Evolutionary conservation across 2,888 invertebrate genomes (phyloP), one percentile per base, ranked within the genome.

Genomic region (Timema podura): DNA sequence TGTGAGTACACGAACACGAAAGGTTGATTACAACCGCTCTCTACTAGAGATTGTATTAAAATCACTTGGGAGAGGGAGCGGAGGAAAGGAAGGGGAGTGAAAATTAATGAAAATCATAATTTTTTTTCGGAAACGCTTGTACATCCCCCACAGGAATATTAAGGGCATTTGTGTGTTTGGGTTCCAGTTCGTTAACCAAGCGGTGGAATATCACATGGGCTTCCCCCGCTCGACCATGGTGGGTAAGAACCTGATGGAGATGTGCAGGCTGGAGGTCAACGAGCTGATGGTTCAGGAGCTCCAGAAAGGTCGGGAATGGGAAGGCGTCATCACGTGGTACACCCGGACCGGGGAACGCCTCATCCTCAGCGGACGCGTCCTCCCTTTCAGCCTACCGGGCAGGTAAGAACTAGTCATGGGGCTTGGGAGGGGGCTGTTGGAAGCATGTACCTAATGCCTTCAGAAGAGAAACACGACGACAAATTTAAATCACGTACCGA

Each of bases 171-270:
- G 8, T 66, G 8, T 6, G n/a, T 6, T 6, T 13, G 13, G 48
- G 65, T 75, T 82, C 65, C 85, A 96, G 92, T 92, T 93, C 80
- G 90, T 93, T 75, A 96, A 96, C 82, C 89, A 91, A 77, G 89
- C 94, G 44, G 92, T 91, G 81, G 94, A 95, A 82, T 89, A 91
- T 73, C 83, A 92, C 75, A 85, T 95, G 74, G 95, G 95, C 57
- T 89, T 86, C 81, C 85, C 86, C 75, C 84, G 84, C 76, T 88
- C 87, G 68, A 90, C 90, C 73, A 81, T 88, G 48, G 76, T 86
- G 44, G 88, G 88, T 13, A 86, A 84, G 79, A 85, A 85, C 76
- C 81, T 89, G 15, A 81, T 84, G 73, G 88, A 89, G 70, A 77
- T 86, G 69, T 82, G 83, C 70, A 80, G 81, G 68, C 82, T 81